Evolutionary conservation across 2,888 invertebrate genomes (phyloP).

Genomic region (Volucella inflata): DNA sequence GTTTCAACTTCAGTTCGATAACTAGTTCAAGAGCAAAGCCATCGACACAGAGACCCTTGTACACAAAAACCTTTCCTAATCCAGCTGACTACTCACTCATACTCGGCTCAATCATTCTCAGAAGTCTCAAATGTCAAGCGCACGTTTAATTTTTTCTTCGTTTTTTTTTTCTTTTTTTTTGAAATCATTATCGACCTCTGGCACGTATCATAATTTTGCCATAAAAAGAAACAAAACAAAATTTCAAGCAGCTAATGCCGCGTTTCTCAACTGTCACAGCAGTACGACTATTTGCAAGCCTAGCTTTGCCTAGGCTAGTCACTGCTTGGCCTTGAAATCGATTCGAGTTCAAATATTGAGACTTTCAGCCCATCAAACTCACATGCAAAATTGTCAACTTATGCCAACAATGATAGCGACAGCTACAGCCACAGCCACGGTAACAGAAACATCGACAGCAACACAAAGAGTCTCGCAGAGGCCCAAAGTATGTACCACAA

Average conservation of each 20-base stretch:
- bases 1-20: neutral
- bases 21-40: constrained; percentile 30
- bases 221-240: constrained; percentile 6
- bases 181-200: constrained; percentile 26
- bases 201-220: constrained; percentile 40
- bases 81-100: neutral
- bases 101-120: constrained; percentile 20
- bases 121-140: neutral
- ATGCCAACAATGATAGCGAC: constrained; percentile 47
- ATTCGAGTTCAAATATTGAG: constrained; percentile 70
- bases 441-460: constrained; percentile 30
- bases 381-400: constrained; percentile 55
- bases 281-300: constrained; percentile 17
- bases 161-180: neutral
- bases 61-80: constrained; percentile 5
- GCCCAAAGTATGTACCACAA: constrained; percentile 5
- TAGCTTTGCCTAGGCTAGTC: constrained; percentile 15
- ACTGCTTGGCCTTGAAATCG: constrained; percentile 66
- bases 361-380: constrained; percentile 55
- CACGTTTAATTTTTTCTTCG: neutral
- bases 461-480: constrained; percentile 20
- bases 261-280: constrained; percentile 32
- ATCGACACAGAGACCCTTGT: neutral
- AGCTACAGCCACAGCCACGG: constrained; percentile 36
- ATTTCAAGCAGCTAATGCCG: neutral